Percentiles rank a stretch among this genome's conserved stretches.
These are phyloP conservation scores for Magallana nippona DNA, from an alignment of 2,888 invertebrate genomes.

Conservation along the genomic window DNA sequence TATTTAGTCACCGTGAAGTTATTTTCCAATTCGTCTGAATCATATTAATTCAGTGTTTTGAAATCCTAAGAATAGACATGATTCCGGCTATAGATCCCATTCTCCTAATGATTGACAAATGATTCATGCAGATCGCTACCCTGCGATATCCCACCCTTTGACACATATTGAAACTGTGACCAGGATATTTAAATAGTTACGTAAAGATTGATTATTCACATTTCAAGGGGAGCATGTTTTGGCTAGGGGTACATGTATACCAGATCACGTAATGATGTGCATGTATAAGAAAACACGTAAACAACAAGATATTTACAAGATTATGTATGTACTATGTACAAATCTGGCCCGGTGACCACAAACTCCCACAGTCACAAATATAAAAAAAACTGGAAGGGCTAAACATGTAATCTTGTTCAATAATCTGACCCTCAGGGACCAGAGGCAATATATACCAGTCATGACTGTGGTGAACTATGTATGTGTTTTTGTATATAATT, in stretches of 20 bases:
- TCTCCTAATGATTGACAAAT: no score
- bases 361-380: no score
- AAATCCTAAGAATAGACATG: no score
- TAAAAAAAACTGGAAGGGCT: neutral
- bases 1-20: no score
- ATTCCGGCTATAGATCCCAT: no score
- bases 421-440: neutral
- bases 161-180: neutral
- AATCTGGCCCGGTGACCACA: neutral
- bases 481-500: no score
- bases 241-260: neutral
- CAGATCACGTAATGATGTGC: no score
- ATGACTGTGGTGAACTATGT: neutral
- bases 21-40: no score
- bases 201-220: neutral
- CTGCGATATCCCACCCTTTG: neutral
- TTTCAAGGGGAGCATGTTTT: neutral
- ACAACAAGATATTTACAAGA: constrained; percentile 16
- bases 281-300: neutral
- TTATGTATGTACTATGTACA: neutral
- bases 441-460: neutral
- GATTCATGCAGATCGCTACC: no score
- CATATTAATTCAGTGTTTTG: no score
- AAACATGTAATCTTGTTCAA: constrained; percentile 6
- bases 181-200: neutral